Conservation (phyloP, 2,113 vertebrate species). For the Steatornis caripensis region DNA sequence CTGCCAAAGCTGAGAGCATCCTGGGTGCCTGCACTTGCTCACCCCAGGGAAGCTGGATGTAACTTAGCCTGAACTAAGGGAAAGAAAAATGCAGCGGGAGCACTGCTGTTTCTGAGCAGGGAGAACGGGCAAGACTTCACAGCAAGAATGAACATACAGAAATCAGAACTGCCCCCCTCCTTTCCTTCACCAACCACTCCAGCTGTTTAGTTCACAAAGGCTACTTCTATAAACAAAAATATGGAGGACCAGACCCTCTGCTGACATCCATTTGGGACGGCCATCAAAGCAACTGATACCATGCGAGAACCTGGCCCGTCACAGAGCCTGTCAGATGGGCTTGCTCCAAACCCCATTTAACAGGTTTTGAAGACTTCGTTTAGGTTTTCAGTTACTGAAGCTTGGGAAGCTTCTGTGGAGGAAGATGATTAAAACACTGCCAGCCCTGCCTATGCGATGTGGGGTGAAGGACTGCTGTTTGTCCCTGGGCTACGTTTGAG, state of each 20-base stretch:
- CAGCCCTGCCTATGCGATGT: neutral
- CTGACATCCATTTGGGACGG: neutral
- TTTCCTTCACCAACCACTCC: neutral
- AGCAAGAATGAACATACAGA: neutral
- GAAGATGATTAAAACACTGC: neutral
- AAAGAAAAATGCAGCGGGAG: neutral
- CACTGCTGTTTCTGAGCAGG: neutral
- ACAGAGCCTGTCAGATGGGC: neutral
- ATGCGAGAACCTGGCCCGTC: neutral
- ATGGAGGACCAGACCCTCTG: neutral
- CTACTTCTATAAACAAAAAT: neutral
- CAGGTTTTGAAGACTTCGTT: neutral
- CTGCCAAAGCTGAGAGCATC: neutral
- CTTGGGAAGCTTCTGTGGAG: neutral
- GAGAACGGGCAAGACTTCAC: neutral
- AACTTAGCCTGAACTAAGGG: neutral
- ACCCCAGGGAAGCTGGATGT: neutral
- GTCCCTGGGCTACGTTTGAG: neutral
- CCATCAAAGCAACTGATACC: neutral
- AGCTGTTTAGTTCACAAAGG: neutral
- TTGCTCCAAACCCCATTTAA: neutral
- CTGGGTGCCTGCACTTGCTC: neutral
- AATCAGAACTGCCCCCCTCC: neutral
- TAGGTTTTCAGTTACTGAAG: neutral
- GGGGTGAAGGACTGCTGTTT: neutral